Base-by-base conservation (phyloP, 2,113 vertebrate species). In the Oncorhynchus kisutch region DNA sequence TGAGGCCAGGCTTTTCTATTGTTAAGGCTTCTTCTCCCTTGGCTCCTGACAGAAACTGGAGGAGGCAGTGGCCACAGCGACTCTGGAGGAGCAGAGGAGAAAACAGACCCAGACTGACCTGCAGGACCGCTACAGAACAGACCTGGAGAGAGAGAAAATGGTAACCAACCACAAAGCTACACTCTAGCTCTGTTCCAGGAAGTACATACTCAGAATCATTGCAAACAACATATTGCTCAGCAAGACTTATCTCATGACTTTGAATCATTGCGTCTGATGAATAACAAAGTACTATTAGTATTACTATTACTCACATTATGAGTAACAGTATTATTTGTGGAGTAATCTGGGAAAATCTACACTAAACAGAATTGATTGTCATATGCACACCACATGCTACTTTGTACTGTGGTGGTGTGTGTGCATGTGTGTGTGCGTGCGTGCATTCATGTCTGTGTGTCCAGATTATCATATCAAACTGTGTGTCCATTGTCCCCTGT, bases 121-220 rank as follows among this genome's bases (percentile, higher is more conserved):
- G n/a, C 96, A 99, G 85, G 95, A 96, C 87, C 93, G 92, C 70
- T 97, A 96, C 93, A 94, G 91, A 81, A 76, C 93, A 27, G 97
- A 98, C 86, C 91, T 99, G 88, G 96, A 96, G 84, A 95, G 94
- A 82, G 97, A 99, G 87, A 97, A 97, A 90, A 93, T 95, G 92
- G 97, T 97, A 86, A 20, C 4, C 48, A 13, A 64, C 51, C 51
- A 18, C 14, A 54, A 18, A 54, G 51, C 16, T 16, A 5, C 51
- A 16, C 14, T 54, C 51, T 54, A 24, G 71, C 39, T 54, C 51
- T 16, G 51, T 18, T 54, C 24, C 59, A 49, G 80, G 68, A 85
- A 87, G 67, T 20, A 70, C 48, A 67, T 24, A 51, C 54, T 76
- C 54, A 74, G 73, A 83, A 67, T 60, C 64, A 31, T 4, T 18